Evolutionary conservation across 2,888 invertebrate genomes (phyloP), one percentile per base, ranked within the genome.

Genomic region (Drosophila leonis): DNA sequence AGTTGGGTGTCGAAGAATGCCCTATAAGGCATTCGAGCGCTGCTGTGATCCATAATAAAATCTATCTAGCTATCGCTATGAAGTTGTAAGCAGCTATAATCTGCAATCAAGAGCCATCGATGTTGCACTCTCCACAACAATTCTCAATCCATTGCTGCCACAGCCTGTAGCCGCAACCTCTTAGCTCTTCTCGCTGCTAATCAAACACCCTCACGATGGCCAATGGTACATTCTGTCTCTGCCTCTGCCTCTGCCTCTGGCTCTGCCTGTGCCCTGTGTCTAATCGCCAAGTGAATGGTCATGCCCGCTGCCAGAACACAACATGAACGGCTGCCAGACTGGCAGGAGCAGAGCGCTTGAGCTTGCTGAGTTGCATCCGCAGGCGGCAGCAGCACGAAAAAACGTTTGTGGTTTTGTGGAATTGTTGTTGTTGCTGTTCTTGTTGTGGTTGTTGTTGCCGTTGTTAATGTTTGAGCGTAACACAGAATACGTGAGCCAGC

Each of bases 401-500:
- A 87, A 82, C 86, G 82, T 87, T 87, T 90, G 87, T 85, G 83
- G 75, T 74, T 77, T 79, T 78, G 63, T 73, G n/a, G 60, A 71
- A 63, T 74, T 72, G 77, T 76, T 67, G 63, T 46, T 71, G 42
- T 35, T 60, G 41, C 33, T 51, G 41, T 39, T 51, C 64, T 42
- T 42, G 68, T 41, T 54, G 71, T 31, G 37, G 66, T 60, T 73
- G 70, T 70, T 78, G 80, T 74, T 82, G 85, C 71, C 71, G 88
- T 90, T 81, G 90, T 88, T 92, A 92, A 91, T 91, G 91, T 82
- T 80, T 46, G 68, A 87, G 92, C 92, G 92, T 92, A 92, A 92
- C 92, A 92, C 91, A 92, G 92, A 92, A 92, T 92, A 92, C 92
- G 92, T 92, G 92, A 92, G 92, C 82, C 83, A 75, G 74, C 89